Percentiles rank a stretch among this genome's conserved stretches.
Evolutionary conservation across 2,888 invertebrate species (phyloP).

Genomic region (Dynastes maya): DNA sequence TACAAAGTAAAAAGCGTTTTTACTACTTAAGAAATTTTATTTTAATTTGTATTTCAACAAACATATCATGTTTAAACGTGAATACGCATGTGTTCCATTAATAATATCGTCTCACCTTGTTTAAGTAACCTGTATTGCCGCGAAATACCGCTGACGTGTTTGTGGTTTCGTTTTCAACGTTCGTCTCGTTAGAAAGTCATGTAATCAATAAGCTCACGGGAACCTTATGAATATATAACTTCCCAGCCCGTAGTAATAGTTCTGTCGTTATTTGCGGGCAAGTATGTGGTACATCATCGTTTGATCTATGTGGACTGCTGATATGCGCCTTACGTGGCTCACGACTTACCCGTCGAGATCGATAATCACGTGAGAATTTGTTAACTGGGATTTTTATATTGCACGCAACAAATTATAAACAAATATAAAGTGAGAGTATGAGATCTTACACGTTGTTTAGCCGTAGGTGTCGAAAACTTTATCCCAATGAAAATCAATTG

Average conservation of each 20-base stretch:
- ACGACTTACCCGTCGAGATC: constrained; percentile 3
- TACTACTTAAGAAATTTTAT: no score
- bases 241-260: neutral
- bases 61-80: no score
- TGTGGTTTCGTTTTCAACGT: constrained; percentile 12
- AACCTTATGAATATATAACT: constrained; percentile 37
- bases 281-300: constrained; percentile 14
- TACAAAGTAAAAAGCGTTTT: no score
- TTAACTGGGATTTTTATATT: neutral
- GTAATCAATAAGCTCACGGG: constrained; percentile 18
- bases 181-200: constrained; percentile 16
- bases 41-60: no score
- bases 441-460: no score
- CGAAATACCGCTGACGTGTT: constrained; percentile 5
- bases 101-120: no score
- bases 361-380: constrained; percentile 26
- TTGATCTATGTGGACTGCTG: neutral
- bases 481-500: no score
- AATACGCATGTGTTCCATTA: no score
- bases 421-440: no score
- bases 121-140: no score
- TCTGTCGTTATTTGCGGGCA: neutral
- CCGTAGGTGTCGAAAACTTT: no score
- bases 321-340: neutral
- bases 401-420: neutral